Evolutionary conservation across 2,113 vertebrate genomes (phyloP).

Genomic region (Eudyptes chrysolophus): DNA sequence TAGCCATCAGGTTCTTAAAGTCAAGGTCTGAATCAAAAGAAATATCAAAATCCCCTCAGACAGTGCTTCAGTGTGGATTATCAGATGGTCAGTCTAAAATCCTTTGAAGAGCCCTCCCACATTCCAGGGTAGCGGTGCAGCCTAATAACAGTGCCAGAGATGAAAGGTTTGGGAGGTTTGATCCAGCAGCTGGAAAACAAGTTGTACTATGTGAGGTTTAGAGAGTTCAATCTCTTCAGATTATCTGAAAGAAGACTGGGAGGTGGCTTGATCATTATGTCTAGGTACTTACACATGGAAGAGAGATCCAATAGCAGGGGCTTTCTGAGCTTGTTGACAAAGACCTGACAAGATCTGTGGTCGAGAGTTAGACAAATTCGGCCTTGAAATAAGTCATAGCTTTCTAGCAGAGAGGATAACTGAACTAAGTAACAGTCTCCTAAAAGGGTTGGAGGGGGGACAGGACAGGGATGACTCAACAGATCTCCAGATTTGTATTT

Average conservation of each 20-base stretch:
- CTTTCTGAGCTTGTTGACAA: neutral
- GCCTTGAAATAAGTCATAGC: neutral
- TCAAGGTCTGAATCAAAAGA: conserved; percentile 14
- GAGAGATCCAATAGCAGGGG: neutral
- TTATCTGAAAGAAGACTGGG: neutral
- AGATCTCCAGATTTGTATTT: neutral
- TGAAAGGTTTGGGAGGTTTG: conserved; percentile 38
- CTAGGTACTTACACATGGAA: neutral
- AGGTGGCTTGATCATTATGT: neutral
- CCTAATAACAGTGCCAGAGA: conserved; percentile 8
- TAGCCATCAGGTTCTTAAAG: neutral
- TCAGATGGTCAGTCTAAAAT: conserved; percentile 31
- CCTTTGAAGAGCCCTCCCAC: conserved; percentile 27
- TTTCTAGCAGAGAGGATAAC: neutral
- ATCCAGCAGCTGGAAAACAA: conserved; percentile 19
- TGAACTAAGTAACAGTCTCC: neutral
- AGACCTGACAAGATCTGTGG: neutral
- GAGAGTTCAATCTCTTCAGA: neutral
- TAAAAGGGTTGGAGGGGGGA: neutral
- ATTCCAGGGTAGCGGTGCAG: neutral
- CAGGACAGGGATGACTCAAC: fast-evolving
- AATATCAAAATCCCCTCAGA: conserved; percentile 6
- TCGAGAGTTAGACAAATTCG: neutral
- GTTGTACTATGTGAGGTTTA: neutral
- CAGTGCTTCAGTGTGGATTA: neutral